Percentiles rank a stretch among this genome's conserved stretches.
These are phyloP conservation scores for Drosophila phalerata DNA, from an alignment of 2,888 invertebrate species.

Conservation along the genomic window DNA sequence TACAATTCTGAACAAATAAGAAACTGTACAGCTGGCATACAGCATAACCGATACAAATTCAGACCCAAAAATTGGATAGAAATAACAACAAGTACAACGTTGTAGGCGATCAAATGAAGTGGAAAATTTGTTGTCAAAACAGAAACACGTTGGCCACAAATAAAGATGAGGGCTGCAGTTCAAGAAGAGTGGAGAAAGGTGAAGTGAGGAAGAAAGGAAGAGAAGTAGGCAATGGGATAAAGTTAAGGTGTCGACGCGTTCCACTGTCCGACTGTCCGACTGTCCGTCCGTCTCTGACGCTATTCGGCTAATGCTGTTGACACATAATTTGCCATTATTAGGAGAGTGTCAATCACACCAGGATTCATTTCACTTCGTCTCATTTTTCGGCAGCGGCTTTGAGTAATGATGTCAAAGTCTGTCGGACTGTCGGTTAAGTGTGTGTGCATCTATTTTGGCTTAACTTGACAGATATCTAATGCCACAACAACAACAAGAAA, in stretches of 20 bases:
- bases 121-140: constrained; percentile 74
- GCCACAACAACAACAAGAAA: neutral
- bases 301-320: constrained; percentile 32
- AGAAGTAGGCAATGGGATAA: constrained; percentile 17
- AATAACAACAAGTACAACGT: constrained; percentile 10
- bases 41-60: constrained; percentile 11
- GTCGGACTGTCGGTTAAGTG: constrained; percentile 8
- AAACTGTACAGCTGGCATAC: constrained; percentile 19
- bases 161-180: neutral
- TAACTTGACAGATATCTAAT: constrained; percentile 27
- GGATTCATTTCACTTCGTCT: constrained; percentile 10
- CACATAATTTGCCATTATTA: constrained; percentile 65
- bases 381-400: constrained; percentile 8
- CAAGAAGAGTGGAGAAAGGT: neutral
- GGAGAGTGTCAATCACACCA: constrained; percentile 52
- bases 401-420: constrained; percentile 21
- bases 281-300: neutral
- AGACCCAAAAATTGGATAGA: constrained; percentile 12
- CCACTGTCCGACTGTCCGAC: neutral
- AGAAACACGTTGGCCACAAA: constrained; percentile 34
- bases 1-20: constrained; percentile 3
- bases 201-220: no score
- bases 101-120: constrained; percentile 62
- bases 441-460: constrained; percentile 6
- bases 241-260: constrained; percentile 22